phyloP scores from a whole-genome alignment of 1,140 invertebrate species.

The Octopus bimaculoides region DNA sequence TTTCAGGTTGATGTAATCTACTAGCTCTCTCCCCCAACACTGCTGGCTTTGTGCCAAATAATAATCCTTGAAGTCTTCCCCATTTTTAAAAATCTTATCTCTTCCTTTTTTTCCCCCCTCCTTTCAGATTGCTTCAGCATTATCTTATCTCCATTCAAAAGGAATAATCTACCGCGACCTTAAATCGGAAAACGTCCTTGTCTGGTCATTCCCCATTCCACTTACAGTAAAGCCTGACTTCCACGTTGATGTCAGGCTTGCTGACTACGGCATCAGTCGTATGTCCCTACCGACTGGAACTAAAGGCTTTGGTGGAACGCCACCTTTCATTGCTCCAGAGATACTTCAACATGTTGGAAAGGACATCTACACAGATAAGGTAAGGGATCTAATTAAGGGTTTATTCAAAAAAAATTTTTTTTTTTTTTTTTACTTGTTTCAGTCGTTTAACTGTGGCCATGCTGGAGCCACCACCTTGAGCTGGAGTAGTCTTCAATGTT shows the following conservation, averaged over 20 bases:
- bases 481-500: too few species aligned
- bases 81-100: background rate
- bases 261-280: conserved; percentile 94
- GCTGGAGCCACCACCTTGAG: too few species aligned
- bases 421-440: too few species aligned
- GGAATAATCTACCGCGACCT: conserved; percentile 94
- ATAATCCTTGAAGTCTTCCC: too few species aligned
- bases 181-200: conserved; percentile 97
- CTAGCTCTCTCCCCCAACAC: too few species aligned
- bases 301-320: conserved; percentile 88
- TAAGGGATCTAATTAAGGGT: conserved; percentile 37
- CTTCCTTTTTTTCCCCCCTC: background rate
- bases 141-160: conserved; percentile 93
- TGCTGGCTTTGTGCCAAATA: too few species aligned
- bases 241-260: conserved; percentile 84
- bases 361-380: conserved; percentile 98
- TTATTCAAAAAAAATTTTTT: too few species aligned
- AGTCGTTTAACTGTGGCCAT: too few species aligned
- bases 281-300: conserved; percentile 63
- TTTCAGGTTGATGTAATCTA: too few species aligned
- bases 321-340: conserved; percentile 97
- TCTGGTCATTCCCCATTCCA: conserved; percentile 86
- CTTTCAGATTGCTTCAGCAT: conserved; percentile 78
- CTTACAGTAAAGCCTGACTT: conserved; percentile 48
- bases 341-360: conserved; percentile 98